These are phyloP conservation scores for Phallusia fumigata DNA, from an alignment of 23 tunicate species.

Conservation along the genomic window DNA sequence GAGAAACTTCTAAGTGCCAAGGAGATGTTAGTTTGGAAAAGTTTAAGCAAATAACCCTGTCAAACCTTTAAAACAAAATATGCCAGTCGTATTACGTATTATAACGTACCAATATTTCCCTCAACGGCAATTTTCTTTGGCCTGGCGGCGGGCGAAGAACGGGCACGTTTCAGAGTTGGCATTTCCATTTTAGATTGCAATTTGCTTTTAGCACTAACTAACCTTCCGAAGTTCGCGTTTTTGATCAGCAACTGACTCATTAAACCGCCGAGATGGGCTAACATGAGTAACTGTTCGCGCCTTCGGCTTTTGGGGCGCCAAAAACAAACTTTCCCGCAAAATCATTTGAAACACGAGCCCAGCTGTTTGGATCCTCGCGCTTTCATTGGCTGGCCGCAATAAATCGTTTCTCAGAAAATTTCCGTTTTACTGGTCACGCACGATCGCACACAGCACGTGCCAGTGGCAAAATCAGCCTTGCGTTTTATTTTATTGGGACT, in stretches of 20 bases:
- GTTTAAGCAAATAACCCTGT: too few relatives aligned
- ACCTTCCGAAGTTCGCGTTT: neutral
- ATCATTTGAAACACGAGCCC: neutral
- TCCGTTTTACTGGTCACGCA: neutral
- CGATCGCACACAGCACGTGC: neutral
- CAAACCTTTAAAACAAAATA: too few relatives aligned
- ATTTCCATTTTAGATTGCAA: constrained; percentile 23
- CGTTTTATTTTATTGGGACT: too few relatives aligned
- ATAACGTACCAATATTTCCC: constrained; percentile 74
- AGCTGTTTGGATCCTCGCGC: neutral
- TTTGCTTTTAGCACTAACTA: neutral
- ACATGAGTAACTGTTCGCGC: constrained; percentile 4
- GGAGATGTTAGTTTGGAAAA: too few relatives aligned
- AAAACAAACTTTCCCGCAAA: constrained; percentile 11
- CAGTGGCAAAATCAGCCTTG: too few relatives aligned
- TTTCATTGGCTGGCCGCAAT: neutral
- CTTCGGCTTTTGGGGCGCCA: neutral
- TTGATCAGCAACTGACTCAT: neutral
- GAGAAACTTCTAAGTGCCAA: too few relatives aligned
- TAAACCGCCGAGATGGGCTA: neutral
- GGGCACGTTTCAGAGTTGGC: constrained; percentile 23
- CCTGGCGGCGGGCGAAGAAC: constrained; percentile 4
- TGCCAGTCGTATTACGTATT: neutral
- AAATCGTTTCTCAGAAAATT: neutral
- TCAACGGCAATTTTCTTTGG: constrained; percentile 74